Evolutionary conservation across 1,140 invertebrate species (phyloP).

Genomic region (Acromyrmex echinatior): DNA sequence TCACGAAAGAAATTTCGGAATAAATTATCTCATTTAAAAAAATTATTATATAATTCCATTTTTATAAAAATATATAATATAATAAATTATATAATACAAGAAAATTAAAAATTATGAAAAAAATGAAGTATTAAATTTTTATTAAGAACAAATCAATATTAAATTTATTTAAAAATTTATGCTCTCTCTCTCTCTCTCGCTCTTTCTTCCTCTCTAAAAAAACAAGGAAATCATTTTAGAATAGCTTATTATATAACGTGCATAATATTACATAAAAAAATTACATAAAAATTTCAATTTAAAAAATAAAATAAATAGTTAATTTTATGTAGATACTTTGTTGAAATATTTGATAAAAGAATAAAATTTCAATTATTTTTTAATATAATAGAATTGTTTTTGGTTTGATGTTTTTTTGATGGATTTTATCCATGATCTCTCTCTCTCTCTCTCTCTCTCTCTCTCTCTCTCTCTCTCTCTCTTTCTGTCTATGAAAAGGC

Average conservation of each 20-base stretch:
- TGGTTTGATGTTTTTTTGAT: background rate
- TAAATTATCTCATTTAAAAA: too few species aligned
- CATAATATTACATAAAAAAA: background rate
- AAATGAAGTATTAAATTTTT: background rate
- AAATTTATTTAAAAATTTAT: conserved; percentile 1
- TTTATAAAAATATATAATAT: background rate
- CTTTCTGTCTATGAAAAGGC: conserved; percentile 34
- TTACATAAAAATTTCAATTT: background rate
- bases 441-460: too few species aligned
- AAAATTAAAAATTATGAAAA: background rate
- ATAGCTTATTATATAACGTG: background rate
- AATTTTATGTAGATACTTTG: background rate
- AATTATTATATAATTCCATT: too few species aligned
- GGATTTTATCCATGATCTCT: conserved; percentile 13
- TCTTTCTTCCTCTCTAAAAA: background rate
- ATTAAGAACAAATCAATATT: background rate
- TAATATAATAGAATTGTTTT: conserved; percentile 32
- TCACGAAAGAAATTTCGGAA: too few species aligned
- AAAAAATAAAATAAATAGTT: background rate
- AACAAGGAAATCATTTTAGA: background rate
- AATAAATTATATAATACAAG: background rate
- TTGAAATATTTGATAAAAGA: background rate
- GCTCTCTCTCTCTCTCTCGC: too few species aligned
- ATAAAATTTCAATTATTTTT: background rate
- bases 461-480: too few species aligned